Evolutionary conservation across 92 coral and sea anemone genomes (phyloP).

Genomic region (Bergia sp.): DNA sequence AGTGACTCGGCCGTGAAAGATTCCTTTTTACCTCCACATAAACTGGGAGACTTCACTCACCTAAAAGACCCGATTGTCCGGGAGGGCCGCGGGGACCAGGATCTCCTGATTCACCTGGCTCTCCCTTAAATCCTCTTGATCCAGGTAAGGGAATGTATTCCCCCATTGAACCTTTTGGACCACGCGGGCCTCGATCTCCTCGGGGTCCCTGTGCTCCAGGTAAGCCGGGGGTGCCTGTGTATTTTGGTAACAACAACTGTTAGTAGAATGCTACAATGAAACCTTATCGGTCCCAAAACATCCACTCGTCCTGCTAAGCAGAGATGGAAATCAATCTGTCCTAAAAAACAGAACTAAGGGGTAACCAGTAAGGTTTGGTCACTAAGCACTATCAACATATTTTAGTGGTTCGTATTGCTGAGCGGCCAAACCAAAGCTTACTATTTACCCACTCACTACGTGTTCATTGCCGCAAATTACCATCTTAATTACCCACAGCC

Average conservation of each 20-base stretch:
- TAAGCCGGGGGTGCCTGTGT: slow-evolving; percentile 26
- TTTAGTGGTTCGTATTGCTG: too few species aligned
- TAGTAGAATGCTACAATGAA: background rate
- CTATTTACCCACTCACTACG: too few species aligned
- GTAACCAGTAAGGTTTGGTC: background rate
- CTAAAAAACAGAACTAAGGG: too few species aligned
- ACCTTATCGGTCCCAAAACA: background rate
- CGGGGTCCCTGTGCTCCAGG: background rate
- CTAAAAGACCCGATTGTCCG: slow-evolving; percentile 11
- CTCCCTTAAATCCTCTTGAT: slow-evolving; percentile 28
- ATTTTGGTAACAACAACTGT: background rate
- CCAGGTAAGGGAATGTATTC: slow-evolving; percentile 23
- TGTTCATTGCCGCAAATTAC: too few species aligned
- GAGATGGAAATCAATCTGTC: too few species aligned
- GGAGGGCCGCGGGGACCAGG: slow-evolving; percentile 2
- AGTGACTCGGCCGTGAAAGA: too few species aligned
- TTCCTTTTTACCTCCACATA: background rate
- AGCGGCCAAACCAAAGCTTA: too few species aligned
- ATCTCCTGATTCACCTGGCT: background rate
- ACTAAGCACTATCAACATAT: background rate
- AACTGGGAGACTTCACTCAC: background rate
- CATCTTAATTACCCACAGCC: too few species aligned
- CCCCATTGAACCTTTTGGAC: background rate
- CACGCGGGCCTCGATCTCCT: slow-evolving; percentile 11
- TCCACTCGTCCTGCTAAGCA: background rate